Conservation (phyloP, 2,113 vertebrate species). For the Piaya cayana region DNA sequence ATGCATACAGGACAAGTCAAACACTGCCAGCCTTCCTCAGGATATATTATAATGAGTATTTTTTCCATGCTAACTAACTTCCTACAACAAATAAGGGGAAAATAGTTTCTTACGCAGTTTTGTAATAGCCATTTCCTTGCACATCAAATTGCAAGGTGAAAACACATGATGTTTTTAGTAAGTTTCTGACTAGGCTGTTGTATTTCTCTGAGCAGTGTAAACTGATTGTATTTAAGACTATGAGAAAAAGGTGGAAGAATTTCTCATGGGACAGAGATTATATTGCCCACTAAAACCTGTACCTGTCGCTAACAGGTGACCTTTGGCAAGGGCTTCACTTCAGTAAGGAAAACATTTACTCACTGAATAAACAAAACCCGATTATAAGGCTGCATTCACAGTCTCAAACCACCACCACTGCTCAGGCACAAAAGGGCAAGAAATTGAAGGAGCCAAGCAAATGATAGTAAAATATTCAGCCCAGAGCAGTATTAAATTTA, state of each 20-base stretch:
- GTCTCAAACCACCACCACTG: background rate
- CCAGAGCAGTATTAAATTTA: background rate
- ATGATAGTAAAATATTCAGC: background rate
- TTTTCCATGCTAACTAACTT: background rate
- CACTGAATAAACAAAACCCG: conserved; percentile 43
- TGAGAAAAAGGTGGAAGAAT: background rate
- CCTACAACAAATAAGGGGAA: background rate
- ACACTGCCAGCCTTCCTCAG: background rate
- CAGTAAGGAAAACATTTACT: conserved; percentile 22
- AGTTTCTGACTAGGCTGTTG: background rate
- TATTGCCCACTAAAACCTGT: background rate
- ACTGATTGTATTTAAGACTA: background rate
- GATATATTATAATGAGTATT: background rate
- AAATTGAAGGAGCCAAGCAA: background rate
- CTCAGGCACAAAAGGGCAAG: background rate
- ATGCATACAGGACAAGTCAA: background rate
- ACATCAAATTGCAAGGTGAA: background rate
- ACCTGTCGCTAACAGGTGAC: conserved; percentile 15
- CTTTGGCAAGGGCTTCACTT: conserved; percentile 28
- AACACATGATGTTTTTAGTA: background rate
- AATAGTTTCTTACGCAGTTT: background rate
- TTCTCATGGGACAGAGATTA: conserved; percentile 1
- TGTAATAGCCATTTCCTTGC: background rate
- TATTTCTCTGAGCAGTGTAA: background rate
- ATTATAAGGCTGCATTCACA: background rate